Evolutionary conservation across 92 coral and sea anemone genomes (phyloP).

Genomic region (Actinernus sp.): DNA sequence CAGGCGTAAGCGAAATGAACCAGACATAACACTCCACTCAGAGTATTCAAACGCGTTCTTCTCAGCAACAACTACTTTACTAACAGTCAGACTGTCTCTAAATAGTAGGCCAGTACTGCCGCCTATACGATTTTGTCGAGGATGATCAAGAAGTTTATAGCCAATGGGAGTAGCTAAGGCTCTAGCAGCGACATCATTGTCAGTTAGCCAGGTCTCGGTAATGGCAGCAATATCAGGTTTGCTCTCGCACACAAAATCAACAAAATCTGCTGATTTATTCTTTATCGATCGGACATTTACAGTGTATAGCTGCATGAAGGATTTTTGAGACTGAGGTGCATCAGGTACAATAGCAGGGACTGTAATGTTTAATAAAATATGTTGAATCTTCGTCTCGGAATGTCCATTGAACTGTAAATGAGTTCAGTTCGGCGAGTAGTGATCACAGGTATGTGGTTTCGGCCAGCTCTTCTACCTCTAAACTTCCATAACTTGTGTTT

Average conservation of each 20-base stretch:
- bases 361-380: too few relatives aligned
- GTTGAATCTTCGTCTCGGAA: too few relatives aligned
- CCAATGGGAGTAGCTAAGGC: conserved; percentile 57
- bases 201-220: conserved; percentile 63
- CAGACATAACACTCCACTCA: conserved; percentile 45
- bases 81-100: conserved; percentile 49
- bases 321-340: too few relatives aligned
- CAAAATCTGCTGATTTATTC: conserved; percentile 57
- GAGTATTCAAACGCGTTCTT: conserved; percentile 60
- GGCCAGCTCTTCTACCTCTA: too few relatives aligned
- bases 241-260: conserved; percentile 35
- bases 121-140: conserved; percentile 51
- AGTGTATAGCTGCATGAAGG: too few relatives aligned
- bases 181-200: conserved; percentile 49
- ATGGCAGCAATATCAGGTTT: conserved; percentile 58
- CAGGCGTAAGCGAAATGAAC: conserved; percentile 24
- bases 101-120: conserved; percentile 73
- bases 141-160: conserved; percentile 61
- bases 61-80: conserved; percentile 33
- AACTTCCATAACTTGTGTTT: too few relatives aligned
- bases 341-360: too few relatives aligned
- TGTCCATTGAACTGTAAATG: too few relatives aligned
- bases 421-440: too few relatives aligned
- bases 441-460: too few relatives aligned
- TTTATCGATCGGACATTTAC: conserved; percentile 54